Conservation (phyloP, 2,113 vertebrate genomes). For the Arizona elegans region DNA sequence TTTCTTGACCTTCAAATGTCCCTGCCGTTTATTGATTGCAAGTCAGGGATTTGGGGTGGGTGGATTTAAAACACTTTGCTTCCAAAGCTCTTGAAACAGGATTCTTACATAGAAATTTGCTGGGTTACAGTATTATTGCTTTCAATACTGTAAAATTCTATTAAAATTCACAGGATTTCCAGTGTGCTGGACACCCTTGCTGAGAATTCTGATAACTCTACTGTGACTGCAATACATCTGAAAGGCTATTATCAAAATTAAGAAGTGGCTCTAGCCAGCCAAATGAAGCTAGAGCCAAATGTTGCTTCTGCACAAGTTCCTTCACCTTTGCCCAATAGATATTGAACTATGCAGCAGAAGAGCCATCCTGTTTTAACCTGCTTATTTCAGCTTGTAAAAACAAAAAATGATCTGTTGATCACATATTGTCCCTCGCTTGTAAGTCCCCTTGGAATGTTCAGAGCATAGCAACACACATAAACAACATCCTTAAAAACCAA, state of each 20-base stretch:
- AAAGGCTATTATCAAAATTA: neutral
- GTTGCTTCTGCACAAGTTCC: neutral
- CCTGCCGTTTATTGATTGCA: neutral
- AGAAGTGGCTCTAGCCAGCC: neutral
- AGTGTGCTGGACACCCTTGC: neutral
- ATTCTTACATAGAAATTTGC: neutral
- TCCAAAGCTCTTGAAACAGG: neutral
- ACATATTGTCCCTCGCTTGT: neutral
- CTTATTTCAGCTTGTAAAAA: neutral
- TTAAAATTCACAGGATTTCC: neutral
- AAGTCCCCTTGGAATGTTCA: neutral
- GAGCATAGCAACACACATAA: conserved; percentile 2
- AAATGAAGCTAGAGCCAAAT: accelerated
- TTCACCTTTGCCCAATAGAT: neutral
- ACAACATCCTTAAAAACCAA: conserved; percentile 3
- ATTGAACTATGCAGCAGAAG: neutral
- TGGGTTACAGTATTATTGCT: neutral
- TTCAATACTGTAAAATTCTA: neutral
- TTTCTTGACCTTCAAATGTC: neutral
- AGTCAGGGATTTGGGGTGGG: neutral
- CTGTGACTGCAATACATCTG: neutral
- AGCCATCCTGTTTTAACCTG: neutral
- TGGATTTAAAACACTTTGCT: neutral
- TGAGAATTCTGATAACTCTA: neutral
- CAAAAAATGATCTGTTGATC: neutral